Percentiles rank a stretch among this genome's conserved stretches.
These are phyloP conservation scores for Bombylius discolor DNA, from an alignment of 2,888 invertebrate genomes.

Conservation along the genomic window DNA sequence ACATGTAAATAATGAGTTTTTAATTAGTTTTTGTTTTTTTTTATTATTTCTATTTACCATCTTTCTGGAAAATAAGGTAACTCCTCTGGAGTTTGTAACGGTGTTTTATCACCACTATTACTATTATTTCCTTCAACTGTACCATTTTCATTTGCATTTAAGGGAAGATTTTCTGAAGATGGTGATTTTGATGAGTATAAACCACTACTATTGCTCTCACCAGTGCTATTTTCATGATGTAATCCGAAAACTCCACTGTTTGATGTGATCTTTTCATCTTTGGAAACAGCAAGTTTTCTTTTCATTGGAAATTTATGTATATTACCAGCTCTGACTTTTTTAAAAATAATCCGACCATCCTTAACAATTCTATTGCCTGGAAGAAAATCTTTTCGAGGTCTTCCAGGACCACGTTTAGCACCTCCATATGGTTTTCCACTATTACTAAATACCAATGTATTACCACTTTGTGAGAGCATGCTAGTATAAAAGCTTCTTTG, in stretches of 20 bases:
- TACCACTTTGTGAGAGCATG: constrained; percentile 6
- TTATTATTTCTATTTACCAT: constrained; percentile 34
- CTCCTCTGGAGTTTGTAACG: constrained; percentile 52
- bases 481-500: constrained; percentile 3
- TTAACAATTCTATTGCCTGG: constrained; percentile 6
- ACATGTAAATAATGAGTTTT: background rate
- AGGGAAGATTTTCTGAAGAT: background rate
- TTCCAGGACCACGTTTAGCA: constrained; percentile 60
- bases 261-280: background rate
- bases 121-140: background rate
- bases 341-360: constrained; percentile 9
- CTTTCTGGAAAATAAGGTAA: constrained; percentile 70
- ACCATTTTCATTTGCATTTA: constrained; percentile 2
- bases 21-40: too few relatives aligned
- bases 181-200: constrained; percentile 15
- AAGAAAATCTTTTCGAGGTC: constrained; percentile 55
- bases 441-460: constrained; percentile 4
- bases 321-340: constrained; percentile 28
- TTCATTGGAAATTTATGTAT: constrained; percentile 1
- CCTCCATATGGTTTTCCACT: constrained; percentile 13
- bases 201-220: constrained; percentile 14
- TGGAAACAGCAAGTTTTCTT: background rate
- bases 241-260: background rate
- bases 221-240: background rate
- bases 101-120: background rate